These are phyloP conservation scores for Oscheius myriophilus DNA, from an alignment of 2,888 invertebrate species.

Conservation along the genomic window DNA sequence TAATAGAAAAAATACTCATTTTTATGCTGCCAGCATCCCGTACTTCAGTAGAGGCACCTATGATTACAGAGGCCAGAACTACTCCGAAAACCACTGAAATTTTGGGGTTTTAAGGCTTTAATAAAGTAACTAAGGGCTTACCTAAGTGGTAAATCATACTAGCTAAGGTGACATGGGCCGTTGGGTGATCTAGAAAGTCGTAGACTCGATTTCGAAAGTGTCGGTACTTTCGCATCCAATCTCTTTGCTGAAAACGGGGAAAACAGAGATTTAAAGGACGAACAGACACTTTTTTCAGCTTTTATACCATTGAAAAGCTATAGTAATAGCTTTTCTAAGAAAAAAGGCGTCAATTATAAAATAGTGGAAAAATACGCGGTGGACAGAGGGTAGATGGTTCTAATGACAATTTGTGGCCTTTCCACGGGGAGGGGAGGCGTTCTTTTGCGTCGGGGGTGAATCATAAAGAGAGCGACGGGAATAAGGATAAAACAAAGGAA, in stretches of 20 bases:
- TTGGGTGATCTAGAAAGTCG: slow-evolving; percentile 56
- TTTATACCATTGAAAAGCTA: too few species aligned
- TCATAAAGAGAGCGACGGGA: slow-evolving; percentile 2
- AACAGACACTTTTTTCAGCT: too few species aligned
- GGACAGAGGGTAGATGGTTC: too few species aligned
- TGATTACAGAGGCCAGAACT: slow-evolving; percentile 43
- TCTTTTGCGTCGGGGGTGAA: too few species aligned
- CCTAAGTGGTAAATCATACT: slow-evolving; percentile 49
- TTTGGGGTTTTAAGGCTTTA: too few species aligned
- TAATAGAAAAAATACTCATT: too few species aligned
- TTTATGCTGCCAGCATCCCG: slow-evolving; percentile 26
- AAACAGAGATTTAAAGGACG: background rate
- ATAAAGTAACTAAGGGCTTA: background rate
- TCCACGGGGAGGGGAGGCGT: too few species aligned
- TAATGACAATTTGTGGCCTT: too few species aligned
- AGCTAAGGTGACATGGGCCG: slow-evolving; percentile 35
- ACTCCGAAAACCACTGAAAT: slow-evolving; percentile 45
- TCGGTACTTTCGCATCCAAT: slow-evolving; percentile 23
- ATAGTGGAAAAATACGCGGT: too few species aligned
- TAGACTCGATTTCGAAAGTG: slow-evolving; percentile 49
- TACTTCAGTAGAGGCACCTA: slow-evolving; percentile 45
- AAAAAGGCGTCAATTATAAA: too few species aligned
- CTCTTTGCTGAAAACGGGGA: slow-evolving; percentile 17
- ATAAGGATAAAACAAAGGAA: too few species aligned
- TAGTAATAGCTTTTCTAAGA: too few species aligned